A percentile compares a stretch with the other conserved stretches of the same genome.
These are phyloP conservation scores for Motacilla alba DNA, from an alignment of 2,113 vertebrate genomes.

Conservation along the genomic window DNA sequence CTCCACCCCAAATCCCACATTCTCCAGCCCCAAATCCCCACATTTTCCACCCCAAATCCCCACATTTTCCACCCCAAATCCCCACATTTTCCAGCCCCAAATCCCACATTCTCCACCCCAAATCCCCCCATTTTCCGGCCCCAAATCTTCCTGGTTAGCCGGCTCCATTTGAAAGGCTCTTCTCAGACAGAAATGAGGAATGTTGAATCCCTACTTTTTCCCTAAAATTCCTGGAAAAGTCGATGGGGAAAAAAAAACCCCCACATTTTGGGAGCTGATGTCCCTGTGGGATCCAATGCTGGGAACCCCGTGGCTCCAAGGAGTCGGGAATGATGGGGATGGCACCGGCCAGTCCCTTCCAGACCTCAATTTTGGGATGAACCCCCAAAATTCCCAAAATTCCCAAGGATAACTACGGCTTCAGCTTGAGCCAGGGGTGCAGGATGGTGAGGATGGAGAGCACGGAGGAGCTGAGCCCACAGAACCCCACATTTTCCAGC, in stretches of 20 bases:
- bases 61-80: not conserved
- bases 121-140: not conserved
- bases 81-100: not conserved
- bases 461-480: conserved; percentile 84
- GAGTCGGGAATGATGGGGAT: not conserved
- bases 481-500: conserved; percentile 79
- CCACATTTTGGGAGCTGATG: fast-evolving
- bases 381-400: not conserved
- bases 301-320: no score
- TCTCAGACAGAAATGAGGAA: not conserved
- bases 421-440: conserved; percentile 91
- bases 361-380: no score
- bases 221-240: not conserved
- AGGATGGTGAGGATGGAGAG: conserved; percentile 87
- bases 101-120: not conserved
- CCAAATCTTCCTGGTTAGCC: not conserved
- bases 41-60: no score
- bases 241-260: no score
- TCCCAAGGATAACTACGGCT: conserved; percentile 64
- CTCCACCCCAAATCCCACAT: not conserved
- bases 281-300: not conserved
- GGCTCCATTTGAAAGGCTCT: not conserved
- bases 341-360: no score
- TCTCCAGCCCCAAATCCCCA: no score
- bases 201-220: not conserved